phyloP scores from a whole-genome alignment of 2,888 invertebrate genomes.

The Sarcophaga subvicina region DNA sequence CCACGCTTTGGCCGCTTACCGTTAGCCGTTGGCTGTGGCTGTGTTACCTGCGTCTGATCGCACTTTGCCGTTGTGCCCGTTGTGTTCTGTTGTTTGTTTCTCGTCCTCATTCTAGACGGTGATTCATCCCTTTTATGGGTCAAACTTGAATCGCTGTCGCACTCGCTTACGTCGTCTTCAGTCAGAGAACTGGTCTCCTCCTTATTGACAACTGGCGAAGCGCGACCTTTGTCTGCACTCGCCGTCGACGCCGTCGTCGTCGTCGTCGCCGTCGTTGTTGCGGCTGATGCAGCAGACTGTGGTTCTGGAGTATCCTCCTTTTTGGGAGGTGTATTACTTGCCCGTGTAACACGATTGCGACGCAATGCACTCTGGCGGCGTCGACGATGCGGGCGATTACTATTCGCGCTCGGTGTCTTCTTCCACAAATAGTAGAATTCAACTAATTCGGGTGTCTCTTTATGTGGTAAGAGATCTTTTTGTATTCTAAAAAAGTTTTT shows the following conservation, averaged over 20 bases:
- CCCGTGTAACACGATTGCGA: slow-evolving; percentile 92
- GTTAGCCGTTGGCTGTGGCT: slow-evolving; percentile 78
- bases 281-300: slow-evolving; percentile 76
- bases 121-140: slow-evolving; percentile 89
- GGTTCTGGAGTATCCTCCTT: slow-evolving; percentile 88
- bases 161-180: slow-evolving; percentile 96
- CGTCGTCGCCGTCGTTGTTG: slow-evolving; percentile 80
- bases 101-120: slow-evolving; percentile 94
- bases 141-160: slow-evolving; percentile 96
- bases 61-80: slow-evolving; percentile 71
- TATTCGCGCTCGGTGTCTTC: slow-evolving; percentile 98
- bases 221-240: slow-evolving; percentile 82
- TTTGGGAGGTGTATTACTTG: slow-evolving; percentile 89
- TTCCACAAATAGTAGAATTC: slow-evolving; percentile 99
- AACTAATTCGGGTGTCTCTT: slow-evolving; percentile 98
- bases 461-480: slow-evolving; percentile 97
- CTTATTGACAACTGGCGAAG: slow-evolving; percentile 86
- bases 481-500: slow-evolving; percentile 99
- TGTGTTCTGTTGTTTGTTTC: slow-evolving; percentile 91
- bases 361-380: slow-evolving; percentile 93
- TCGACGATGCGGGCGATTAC: slow-evolving; percentile 96
- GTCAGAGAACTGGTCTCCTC: slow-evolving; percentile 91
- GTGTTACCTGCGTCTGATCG: slow-evolving; percentile 73
- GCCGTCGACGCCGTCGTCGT: slow-evolving; percentile 81
- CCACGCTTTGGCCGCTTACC: slow-evolving; percentile 85